phyloP scores from a whole-genome alignment of 2,113 vertebrate species.

The Coregonus clupeaformis region DNA sequence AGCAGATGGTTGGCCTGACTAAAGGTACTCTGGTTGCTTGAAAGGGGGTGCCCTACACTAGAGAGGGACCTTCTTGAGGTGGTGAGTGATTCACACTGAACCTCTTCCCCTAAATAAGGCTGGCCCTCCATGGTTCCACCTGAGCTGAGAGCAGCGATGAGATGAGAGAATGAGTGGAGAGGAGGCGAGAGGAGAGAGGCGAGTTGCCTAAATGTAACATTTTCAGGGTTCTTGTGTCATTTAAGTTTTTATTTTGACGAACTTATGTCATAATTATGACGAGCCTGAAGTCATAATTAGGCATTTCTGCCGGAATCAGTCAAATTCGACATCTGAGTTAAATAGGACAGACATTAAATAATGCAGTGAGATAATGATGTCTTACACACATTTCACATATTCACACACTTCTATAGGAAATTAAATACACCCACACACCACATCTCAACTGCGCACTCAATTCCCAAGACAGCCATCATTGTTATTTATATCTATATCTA shows the following conservation, averaged over 20 bases:
- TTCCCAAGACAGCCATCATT: background rate
- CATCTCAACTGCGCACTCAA: background rate
- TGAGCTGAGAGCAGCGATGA: constrained; percentile 63
- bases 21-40: too few relatives aligned
- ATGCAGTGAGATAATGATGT: too few relatives aligned
- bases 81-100: background rate
- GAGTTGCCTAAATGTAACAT: background rate
- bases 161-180: constrained; percentile 42
- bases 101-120: background rate
- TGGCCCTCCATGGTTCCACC: constrained; percentile 49
- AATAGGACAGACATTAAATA: too few relatives aligned
- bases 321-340: too few relatives aligned
- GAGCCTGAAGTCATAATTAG: too few relatives aligned
- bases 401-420: background rate
- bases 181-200: background rate
- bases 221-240: too few relatives aligned
- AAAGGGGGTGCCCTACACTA: background rate
- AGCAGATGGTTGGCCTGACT: too few relatives aligned
- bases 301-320: too few relatives aligned
- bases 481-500: background rate
- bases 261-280: too few relatives aligned
- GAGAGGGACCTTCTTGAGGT: background rate
- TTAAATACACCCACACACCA: background rate
- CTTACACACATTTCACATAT: background rate
- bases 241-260: too few relatives aligned